phyloP scores from a whole-genome alignment of 2,797 vertebrate genomes.

The Eupleurogrammus muticus region DNA sequence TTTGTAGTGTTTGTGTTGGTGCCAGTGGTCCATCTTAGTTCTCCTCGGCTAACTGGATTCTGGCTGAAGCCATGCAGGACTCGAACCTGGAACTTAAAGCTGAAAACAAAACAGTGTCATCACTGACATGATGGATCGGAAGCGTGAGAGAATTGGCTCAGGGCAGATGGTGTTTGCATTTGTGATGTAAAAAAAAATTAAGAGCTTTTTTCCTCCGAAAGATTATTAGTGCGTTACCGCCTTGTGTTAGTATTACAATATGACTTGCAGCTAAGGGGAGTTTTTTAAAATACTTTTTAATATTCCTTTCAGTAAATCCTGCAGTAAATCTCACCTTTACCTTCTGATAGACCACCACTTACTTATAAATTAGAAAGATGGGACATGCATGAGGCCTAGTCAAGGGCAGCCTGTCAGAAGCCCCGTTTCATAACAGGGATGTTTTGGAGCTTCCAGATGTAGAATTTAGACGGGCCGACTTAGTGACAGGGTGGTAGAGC shows the following conservation, averaged over 20 bases:
- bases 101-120: conserved; percentile 53
- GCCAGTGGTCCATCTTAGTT: conserved; percentile 17
- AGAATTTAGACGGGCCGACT: conserved; percentile 52
- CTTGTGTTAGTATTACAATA: conserved; percentile 17
- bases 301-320: conserved; percentile 52
- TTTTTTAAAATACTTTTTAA: conserved; percentile 50
- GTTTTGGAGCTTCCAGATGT: conserved; percentile 63
- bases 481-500: conserved; percentile 42
- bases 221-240: conserved; percentile 34
- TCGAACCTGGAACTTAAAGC: conserved; percentile 48
- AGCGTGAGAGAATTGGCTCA: conserved; percentile 28
- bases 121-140: conserved; percentile 44
- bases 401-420: conserved; percentile 62
- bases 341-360: conserved; percentile 39
- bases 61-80: conserved; percentile 45
- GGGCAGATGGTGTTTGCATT: conserved; percentile 37
- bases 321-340: conserved; percentile 28
- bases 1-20: conserved; percentile 26
- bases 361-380: conserved; percentile 41
- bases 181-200: conserved; percentile 37
- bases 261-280: conserved; percentile 37
- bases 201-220: conserved; percentile 23
- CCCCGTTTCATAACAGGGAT: conserved; percentile 66
- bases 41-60: conserved; percentile 36
- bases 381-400: conserved; percentile 64